Evolutionary conservation across 1,140 invertebrate genomes (phyloP).

Genomic region (Anthonomus grandis): DNA sequence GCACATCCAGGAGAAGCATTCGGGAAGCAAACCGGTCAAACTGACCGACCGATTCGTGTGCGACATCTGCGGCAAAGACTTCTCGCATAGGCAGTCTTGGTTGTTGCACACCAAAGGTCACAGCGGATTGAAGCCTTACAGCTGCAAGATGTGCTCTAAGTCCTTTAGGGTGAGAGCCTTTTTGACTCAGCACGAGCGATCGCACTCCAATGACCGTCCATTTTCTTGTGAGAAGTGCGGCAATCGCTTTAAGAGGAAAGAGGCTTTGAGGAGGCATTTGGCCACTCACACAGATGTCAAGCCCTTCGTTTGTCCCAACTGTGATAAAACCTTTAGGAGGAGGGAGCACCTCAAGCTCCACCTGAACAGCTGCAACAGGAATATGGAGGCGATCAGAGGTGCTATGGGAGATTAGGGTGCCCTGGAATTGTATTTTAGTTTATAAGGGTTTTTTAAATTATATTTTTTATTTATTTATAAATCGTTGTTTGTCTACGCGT

Average conservation of each 20-base stretch:
- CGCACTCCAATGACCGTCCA: conserved; percentile 20
- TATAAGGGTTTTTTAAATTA: no score
- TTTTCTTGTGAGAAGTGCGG: conserved; percentile 64
- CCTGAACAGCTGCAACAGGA: conserved; percentile 41
- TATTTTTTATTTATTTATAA: no score
- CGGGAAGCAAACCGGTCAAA: conserved; percentile 6
- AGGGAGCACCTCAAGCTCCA: conserved; percentile 45
- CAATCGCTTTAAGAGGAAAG: conserved; percentile 64
- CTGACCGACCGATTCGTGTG: conserved; percentile 57
- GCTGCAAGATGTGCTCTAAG: conserved; percentile 21
- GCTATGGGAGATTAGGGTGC: not conserved
- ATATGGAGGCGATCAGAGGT: not conserved
- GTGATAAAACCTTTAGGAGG: conserved; percentile 44
- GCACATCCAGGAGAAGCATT: conserved; percentile 11
- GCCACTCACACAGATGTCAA: conserved; percentile 69
- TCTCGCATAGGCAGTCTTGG: conserved; percentile 54
- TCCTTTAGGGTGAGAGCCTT: conserved; percentile 28
- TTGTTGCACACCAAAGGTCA: conserved; percentile 60
- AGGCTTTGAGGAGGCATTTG: conserved; percentile 47
- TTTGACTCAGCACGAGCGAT: conserved; percentile 27
- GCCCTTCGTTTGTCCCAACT: conserved; percentile 60
- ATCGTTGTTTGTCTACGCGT: no score
- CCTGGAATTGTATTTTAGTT: no score
- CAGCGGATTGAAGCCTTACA: conserved; percentile 53
- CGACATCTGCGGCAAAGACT: conserved; percentile 64